Evolutionary conservation across 2,113 vertebrate genomes (phyloP), one percentile per base, ranked within the genome.

Genomic region (Cyanoderma ruficeps): DNA sequence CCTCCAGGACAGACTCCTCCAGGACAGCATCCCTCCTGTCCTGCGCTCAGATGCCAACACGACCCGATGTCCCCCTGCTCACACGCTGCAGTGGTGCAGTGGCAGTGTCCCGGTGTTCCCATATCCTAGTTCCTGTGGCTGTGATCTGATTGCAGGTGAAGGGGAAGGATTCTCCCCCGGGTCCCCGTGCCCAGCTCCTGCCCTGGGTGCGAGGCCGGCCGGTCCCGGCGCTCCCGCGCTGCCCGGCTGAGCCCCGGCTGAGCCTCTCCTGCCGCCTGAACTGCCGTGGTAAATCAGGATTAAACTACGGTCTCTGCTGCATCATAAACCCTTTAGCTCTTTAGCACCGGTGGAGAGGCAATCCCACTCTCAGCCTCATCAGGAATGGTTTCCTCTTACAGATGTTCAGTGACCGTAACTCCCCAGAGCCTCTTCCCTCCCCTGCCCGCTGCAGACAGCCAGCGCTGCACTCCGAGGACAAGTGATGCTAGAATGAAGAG

Each of bases 291-390:
- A 94, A 95, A 95, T 94, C 94, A 97, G 83, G 79, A 89, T 95
- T 95, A 93, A 96, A 93, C 81, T 56, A 17, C 59, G 61, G 87
- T 71, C 93, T 94, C 93, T 75, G 60, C 71, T 91, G 87, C 87
- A 85, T 60, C 90, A 74, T 94, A 93, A 96, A 96, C 63, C 42
- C 85, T 80, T 95, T 74, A 90, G 91, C 87, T 94, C 85, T 92
- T 96, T 87, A 96, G 79, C 64, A 83, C 87, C 68, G 52, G 52
- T 49, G 14, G 76, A 83, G 85, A 96, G 83, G 93, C 68, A 83
- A 31, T 41, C 59, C 44, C 56, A 20, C 30, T 59, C 86, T 76
- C 56, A 49, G 92, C 56, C 90, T 95, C 93, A 71, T 89, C 93
- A 90, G 83, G 60, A 89, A 71, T 35, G 44, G 83, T 84, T 92